These are phyloP conservation scores for Sarcophaga rosellei DNA, from an alignment of 2,888 invertebrate genomes.

Conservation along the genomic window DNA sequence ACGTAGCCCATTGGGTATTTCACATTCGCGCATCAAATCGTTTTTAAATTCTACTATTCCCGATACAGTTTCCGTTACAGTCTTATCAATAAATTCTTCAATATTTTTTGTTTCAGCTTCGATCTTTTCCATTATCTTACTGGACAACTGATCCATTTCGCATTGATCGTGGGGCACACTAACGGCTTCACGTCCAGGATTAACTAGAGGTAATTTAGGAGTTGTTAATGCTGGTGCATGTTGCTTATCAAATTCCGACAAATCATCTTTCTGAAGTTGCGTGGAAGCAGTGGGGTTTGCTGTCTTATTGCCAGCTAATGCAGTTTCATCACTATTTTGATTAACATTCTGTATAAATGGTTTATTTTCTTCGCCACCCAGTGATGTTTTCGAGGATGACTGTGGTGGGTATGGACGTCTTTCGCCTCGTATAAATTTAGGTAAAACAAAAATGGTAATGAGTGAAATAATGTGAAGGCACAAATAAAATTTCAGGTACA, in stretches of 20 bases:
- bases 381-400: constrained; percentile 56
- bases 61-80: constrained; percentile 80
- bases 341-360: neutral
- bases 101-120: constrained; percentile 81
- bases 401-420: constrained; percentile 69
- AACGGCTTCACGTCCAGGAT: constrained; percentile 77
- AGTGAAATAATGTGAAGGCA: constrained; percentile 81
- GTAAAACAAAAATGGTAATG: constrained; percentile 79
- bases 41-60: constrained; percentile 81
- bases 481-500: constrained; percentile 82
- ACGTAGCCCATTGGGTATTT: constrained; percentile 74
- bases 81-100: constrained; percentile 82
- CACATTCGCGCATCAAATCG: constrained; percentile 80
- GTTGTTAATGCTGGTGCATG: constrained; percentile 5
- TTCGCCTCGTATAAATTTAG: constrained; percentile 78
- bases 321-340: neutral
- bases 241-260: constrained; percentile 8
- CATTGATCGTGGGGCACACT: constrained; percentile 80
- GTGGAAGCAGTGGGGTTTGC: neutral
- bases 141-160: constrained; percentile 81
- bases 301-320: neutral
- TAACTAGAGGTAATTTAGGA: constrained; percentile 61
- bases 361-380: constrained; percentile 30
- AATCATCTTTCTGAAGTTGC: constrained; percentile 29
- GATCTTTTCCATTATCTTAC: constrained; percentile 80